Conservation (phyloP, 2,113 vertebrate species). For the Equus quagga region DNA sequence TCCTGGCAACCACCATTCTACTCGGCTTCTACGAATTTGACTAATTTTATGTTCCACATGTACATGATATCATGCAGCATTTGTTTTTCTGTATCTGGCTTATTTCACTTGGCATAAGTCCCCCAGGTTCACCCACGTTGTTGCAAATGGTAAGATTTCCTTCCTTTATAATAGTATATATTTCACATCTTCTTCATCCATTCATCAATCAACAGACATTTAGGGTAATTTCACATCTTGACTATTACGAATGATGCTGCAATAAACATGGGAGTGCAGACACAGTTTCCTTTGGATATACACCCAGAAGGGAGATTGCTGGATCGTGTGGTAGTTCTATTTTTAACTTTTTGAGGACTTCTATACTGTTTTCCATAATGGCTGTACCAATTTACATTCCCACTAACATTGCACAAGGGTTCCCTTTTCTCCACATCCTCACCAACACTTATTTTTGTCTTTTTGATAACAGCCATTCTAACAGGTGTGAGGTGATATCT, state of each 20-base stretch:
- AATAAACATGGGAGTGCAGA: background rate
- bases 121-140: background rate
- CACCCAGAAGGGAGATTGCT: background rate
- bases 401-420: background rate
- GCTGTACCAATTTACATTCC: background rate
- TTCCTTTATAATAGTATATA: background rate
- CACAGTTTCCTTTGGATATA: background rate
- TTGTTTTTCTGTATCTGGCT: background rate
- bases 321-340: background rate
- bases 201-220: background rate
- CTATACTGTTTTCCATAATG: background rate
- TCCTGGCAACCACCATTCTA: background rate
- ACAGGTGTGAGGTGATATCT: background rate
- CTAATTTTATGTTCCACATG: background rate
- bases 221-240: background rate
- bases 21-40: background rate
- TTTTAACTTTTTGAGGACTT: background rate
- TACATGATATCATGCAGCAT: background rate
- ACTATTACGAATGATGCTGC: background rate
- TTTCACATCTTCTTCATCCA: background rate
- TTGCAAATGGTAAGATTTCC: background rate
- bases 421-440: background rate
- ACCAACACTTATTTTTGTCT: background rate
- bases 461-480: background rate
- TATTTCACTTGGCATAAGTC: background rate